Conservation (phyloP, 2,888 invertebrate genomes). For the Acronicta psi region DNA sequence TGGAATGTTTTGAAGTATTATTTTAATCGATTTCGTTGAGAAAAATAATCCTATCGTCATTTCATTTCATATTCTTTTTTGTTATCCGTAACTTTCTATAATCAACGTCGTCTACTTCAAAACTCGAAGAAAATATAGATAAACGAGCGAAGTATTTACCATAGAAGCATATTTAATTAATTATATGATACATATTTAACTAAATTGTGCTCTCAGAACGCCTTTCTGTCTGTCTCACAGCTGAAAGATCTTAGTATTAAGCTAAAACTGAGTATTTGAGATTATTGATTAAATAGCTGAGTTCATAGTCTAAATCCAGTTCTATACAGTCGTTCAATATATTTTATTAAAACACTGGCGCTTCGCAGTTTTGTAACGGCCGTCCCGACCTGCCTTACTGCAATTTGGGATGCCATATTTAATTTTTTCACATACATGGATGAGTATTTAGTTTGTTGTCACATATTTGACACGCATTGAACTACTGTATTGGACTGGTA, state of each 20-base stretch:
- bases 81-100: not conserved
- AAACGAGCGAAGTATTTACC: slow-evolving; percentile 25
- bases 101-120: slow-evolving; percentile 21
- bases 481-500: slow-evolving; percentile 1
- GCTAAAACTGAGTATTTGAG: slow-evolving; percentile 45
- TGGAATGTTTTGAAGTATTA: not conserved
- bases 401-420: not conserved
- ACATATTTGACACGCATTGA: not conserved
- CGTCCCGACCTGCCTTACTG: not conserved
- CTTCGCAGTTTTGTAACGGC: too few species aligned
- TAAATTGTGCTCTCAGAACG: slow-evolving; percentile 66
- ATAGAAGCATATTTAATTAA: slow-evolving; percentile 38
- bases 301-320: slow-evolving; percentile 10
- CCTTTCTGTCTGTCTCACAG: slow-evolving; percentile 29
- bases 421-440: not conserved
- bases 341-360: not conserved
- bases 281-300: slow-evolving; percentile 11
- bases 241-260: slow-evolving; percentile 19
- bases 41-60: too few species aligned
- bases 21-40: not conserved
- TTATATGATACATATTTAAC: slow-evolving; percentile 55
- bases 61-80: not conserved
- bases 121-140: slow-evolving; percentile 20
- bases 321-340: not conserved
- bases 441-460: not conserved